A percentile compares a stretch with the other conserved stretches of the same genome.
Conservation (phyloP, 2,888 invertebrate species). For the Drosophila aldrichi region DNA sequence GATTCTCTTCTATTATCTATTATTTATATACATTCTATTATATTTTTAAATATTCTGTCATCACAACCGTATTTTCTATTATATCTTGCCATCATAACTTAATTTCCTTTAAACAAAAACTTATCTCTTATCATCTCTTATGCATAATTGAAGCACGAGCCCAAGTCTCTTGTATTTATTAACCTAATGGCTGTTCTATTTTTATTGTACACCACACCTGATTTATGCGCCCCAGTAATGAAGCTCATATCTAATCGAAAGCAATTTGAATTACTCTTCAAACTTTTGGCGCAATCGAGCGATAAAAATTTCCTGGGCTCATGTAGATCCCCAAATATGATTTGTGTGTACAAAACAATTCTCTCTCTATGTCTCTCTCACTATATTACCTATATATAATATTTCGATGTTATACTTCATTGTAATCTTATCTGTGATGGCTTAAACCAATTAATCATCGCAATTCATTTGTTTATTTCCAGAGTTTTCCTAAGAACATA, state of each 20-base stretch:
- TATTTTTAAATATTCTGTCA: neutral
- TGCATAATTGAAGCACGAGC: neutral
- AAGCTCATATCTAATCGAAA: slow-evolving; percentile 35
- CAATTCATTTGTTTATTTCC: slow-evolving; percentile 15
- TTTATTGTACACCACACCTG: slow-evolving; percentile 1
- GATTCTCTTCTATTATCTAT: too few species aligned
- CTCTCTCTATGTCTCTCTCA: neutral
- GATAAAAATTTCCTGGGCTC: slow-evolving; percentile 42
- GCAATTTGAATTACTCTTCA: slow-evolving; percentile 22
- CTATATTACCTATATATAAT: neutral
- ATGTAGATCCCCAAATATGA: slow-evolving; percentile 39
- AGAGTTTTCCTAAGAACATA: slow-evolving; percentile 15
- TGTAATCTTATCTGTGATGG: slow-evolving; percentile 26
- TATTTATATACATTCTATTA: too few species aligned
- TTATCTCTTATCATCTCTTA: neutral
- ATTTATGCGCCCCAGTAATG: slow-evolving; percentile 4
- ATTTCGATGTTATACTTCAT: neutral
- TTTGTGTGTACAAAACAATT: neutral
- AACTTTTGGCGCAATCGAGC: slow-evolving; percentile 7
- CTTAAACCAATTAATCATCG: slow-evolving; percentile 44
- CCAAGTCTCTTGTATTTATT: neutral
- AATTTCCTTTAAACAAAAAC: neutral
- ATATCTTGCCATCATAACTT: neutral
- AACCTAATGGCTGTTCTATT: slow-evolving; percentile 22
- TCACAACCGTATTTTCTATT: too few species aligned